phyloP scores from a whole-genome alignment of 1,140 invertebrate genomes.

The Pygmarrhopalites habei region DNA sequence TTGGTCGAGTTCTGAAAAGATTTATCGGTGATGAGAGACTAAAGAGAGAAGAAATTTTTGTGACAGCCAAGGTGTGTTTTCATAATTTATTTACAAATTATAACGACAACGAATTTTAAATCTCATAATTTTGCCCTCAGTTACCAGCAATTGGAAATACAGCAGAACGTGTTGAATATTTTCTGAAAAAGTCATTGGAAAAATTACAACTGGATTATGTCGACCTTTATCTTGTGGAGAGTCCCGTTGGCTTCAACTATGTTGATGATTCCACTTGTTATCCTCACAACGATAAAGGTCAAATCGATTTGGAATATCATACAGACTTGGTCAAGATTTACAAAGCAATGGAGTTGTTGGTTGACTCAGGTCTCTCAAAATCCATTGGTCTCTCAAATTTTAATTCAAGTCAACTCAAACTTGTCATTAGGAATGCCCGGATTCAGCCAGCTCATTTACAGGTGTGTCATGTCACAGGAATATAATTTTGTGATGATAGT shows the following conservation, averaged over 20 bases:
- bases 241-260: constrained; percentile 59
- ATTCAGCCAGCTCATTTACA: constrained; percentile 50
- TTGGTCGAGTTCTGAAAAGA: too few relatives aligned
- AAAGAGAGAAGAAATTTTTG: too few relatives aligned
- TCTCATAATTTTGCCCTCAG: too few relatives aligned
- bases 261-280: constrained; percentile 27
- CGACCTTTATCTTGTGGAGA: constrained; percentile 63
- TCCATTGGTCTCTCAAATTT: constrained; percentile 55
- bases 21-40: too few relatives aligned
- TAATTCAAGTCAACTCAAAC: constrained; percentile 49
- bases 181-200: constrained; percentile 43
- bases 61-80: too few relatives aligned
- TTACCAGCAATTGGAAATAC: too few relatives aligned
- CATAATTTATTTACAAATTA: too few relatives aligned
- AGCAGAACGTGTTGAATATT: constrained; percentile 18
- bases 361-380: constrained; percentile 5
- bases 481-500: too few relatives aligned
- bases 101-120: too few relatives aligned
- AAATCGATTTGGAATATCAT: constrained; percentile 19
- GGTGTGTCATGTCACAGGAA: constrained; percentile 41
- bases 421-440: constrained; percentile 45
- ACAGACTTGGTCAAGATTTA: constrained; percentile 8
- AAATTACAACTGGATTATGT: constrained; percentile 44
- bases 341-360: constrained; percentile 45
- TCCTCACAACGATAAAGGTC: constrained; percentile 29